These are phyloP conservation scores for Mythimna impura DNA, from an alignment of 2,888 invertebrate species.

Conservation along the genomic window DNA sequence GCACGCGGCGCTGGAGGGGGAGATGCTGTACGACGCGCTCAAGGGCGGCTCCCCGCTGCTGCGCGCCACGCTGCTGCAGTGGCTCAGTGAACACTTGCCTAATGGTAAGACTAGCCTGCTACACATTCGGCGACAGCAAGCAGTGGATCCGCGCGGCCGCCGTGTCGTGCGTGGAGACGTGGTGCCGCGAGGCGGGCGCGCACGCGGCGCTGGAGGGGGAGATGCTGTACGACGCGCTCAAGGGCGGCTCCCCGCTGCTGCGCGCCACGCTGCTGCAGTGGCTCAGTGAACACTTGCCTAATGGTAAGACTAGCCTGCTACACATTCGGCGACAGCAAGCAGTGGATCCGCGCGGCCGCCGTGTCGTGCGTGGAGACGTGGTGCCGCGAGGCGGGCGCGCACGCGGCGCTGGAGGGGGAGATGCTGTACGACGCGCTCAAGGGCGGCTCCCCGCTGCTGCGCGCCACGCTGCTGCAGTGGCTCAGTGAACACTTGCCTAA, in stretches of 20 bases:
- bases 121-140: constrained; percentile 93
- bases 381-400: constrained; percentile 94
- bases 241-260: constrained; percentile 95
- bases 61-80: constrained; percentile 95
- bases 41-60: constrained; percentile 96
- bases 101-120: constrained; percentile 89
- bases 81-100: constrained; percentile 96
- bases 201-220: constrained; percentile 95
- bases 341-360: constrained; percentile 95
- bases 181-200: constrained; percentile 94
- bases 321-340: constrained; percentile 93
- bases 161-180: constrained; percentile 95
- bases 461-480: constrained; percentile 96
- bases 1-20: constrained; percentile 94
- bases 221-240: constrained; percentile 96
- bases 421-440: constrained; percentile 97
- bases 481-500: constrained; percentile 95
- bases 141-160: constrained; percentile 95
- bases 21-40: constrained; percentile 96
- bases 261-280: constrained; percentile 96
- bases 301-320: constrained; percentile 89
- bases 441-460: constrained; percentile 95
- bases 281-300: constrained; percentile 95
- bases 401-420: constrained; percentile 95
- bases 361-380: constrained; percentile 96